Percentiles rank a stretch among this genome's conserved stretches.
phyloP scores from a whole-genome alignment of 2,888 invertebrate genomes.

The Portevinia maculata region DNA sequence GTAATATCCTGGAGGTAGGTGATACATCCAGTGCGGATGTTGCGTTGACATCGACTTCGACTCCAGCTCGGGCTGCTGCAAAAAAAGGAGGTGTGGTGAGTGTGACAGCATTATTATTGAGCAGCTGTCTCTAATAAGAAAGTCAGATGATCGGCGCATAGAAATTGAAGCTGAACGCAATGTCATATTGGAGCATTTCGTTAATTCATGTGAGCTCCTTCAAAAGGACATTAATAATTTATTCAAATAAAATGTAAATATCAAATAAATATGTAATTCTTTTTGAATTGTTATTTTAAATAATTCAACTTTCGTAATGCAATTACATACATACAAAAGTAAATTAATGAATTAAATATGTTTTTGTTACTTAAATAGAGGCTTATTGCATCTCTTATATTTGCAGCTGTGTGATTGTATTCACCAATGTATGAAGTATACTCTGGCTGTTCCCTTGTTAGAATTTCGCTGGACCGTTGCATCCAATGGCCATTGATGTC shows the following conservation, averaged over 20 bases:
- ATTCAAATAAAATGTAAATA: no score
- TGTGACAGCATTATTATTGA: not conserved
- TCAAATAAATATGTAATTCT: not conserved
- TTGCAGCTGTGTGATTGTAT: not conserved
- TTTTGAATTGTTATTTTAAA: not conserved
- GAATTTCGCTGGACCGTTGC: not conserved
- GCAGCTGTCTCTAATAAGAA: not conserved
- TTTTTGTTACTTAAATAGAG: not conserved
- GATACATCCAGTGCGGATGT: not conserved
- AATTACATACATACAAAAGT: not conserved
- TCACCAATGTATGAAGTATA: not conserved
- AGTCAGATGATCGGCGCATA: not conserved
- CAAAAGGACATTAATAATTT: not conserved
- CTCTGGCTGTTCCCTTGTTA: not conserved
- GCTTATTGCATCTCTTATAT: not conserved
- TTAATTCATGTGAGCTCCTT: not conserved
- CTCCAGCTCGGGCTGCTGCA: not conserved
- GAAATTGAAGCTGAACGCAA: not conserved
- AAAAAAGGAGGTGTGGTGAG: not conserved
- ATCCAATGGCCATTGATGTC: no score
- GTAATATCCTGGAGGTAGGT: no score
- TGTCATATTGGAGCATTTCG: not conserved
- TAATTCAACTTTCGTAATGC: no score
- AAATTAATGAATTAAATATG: not conserved
- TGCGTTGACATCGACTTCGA: not conserved